phyloP scores from a whole-genome alignment of 2,113 vertebrate genomes.

The Phalacrocorax carbo region DNA sequence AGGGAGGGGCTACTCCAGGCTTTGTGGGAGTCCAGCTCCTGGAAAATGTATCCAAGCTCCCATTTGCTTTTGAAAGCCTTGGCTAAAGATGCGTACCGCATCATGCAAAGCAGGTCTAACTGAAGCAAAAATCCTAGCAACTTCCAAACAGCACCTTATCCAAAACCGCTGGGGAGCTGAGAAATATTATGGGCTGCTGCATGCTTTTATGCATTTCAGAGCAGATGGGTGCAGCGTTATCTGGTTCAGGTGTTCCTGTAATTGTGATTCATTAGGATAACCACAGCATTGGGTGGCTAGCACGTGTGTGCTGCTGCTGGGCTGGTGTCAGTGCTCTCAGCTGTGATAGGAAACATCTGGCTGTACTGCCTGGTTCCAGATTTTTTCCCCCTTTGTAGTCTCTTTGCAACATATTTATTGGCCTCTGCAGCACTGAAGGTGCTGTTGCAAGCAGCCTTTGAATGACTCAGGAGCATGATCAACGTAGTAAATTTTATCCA shows the following conservation, averaged over 20 bases:
- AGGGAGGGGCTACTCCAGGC: background rate
- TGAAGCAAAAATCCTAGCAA: background rate
- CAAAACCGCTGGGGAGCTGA: background rate
- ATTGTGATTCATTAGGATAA: background rate
- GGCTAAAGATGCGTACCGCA: background rate
- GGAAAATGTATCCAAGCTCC: background rate
- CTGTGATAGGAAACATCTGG: background rate
- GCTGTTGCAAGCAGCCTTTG: background rate
- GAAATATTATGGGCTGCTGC: background rate
- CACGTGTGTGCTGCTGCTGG: background rate
- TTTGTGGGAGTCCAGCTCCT: background rate
- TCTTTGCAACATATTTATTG: background rate
- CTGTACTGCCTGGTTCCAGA: background rate
- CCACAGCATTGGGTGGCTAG: background rate
- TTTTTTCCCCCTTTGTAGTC: background rate
- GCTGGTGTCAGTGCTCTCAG: background rate
- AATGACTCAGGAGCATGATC: background rate
- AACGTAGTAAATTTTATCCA: background rate
- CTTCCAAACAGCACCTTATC: background rate
- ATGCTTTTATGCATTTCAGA: background rate
- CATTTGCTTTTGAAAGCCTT: background rate
- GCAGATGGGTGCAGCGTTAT: accelerated
- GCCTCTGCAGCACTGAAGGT: background rate
- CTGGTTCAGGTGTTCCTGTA: background rate
- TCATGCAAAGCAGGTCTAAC: background rate